A percentile compares a stretch with the other conserved stretches of the same genome.
These are phyloP conservation scores for Alexandromys fortis DNA, from an alignment of 2,113 vertebrate genomes.

Conservation along the genomic window DNA sequence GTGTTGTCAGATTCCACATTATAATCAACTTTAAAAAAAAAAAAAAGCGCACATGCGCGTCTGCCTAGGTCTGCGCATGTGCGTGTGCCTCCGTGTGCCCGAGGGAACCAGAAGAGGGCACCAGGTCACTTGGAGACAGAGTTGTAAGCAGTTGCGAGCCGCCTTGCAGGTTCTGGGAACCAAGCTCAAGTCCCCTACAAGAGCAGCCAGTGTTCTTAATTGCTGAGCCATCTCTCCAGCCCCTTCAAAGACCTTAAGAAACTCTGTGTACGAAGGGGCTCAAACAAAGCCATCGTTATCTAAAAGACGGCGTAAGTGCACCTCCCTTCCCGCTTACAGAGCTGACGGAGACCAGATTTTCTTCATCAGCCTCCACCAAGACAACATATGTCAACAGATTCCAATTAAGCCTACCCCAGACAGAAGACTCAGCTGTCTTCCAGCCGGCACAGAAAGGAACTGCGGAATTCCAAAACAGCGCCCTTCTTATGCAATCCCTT, in stretches of 20 bases:
- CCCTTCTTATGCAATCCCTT: not conserved
- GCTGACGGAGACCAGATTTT: slow-evolving; percentile 26
- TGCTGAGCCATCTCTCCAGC: not conserved
- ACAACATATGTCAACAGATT: not conserved
- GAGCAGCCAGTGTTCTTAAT: not conserved
- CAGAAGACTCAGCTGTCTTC: not conserved
- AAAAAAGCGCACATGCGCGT: not conserved
- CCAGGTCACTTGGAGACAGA: not conserved
- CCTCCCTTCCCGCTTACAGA: not conserved
- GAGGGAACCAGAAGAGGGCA: too few relatives aligned
- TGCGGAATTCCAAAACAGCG: not conserved
- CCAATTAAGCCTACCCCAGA: not conserved
- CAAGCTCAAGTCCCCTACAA: not conserved
- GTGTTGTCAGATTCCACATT: not conserved
- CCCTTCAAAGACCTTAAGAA: not conserved
- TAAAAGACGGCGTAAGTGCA: not conserved
- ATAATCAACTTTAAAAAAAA: not conserved
- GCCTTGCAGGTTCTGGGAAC: not conserved
- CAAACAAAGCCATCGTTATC: not conserved
- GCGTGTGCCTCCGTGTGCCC: not conserved
- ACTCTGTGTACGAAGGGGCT: not conserved
- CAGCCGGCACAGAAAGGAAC: not conserved
- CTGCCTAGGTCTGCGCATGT: too few relatives aligned
- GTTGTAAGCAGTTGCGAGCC: not conserved
- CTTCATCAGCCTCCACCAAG: not conserved